Percentiles rank a stretch among this genome's conserved stretches.
Conservation (phyloP, 2,797 vertebrate genomes). For the Apodemus agrarius region DNA sequence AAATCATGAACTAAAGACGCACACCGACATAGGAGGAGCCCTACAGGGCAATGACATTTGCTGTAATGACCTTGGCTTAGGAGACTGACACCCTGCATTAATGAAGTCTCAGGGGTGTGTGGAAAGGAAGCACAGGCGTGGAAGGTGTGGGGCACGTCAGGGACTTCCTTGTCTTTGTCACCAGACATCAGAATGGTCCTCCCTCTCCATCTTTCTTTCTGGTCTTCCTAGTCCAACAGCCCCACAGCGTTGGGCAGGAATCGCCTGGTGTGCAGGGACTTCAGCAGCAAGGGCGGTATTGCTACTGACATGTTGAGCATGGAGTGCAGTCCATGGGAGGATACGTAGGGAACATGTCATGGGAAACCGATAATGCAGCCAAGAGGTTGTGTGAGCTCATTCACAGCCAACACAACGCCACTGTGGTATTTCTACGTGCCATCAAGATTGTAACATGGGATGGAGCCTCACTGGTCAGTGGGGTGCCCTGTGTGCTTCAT, state of each 20-base stretch:
- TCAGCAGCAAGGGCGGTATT: conserved; percentile 24
- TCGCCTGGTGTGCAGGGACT: conserved; percentile 65
- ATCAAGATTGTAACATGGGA: not conserved
- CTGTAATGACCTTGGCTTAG: conserved; percentile 79
- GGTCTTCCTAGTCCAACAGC: not conserved
- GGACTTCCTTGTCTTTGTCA: conserved; percentile 55
- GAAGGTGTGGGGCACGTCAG: conserved; percentile 74
- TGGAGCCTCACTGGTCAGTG: conserved; percentile 7
- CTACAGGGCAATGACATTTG: conserved; percentile 82
- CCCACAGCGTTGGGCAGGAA: conserved; percentile 40
- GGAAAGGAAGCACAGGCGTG: conserved; percentile 54
- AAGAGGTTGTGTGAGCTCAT: conserved; percentile 45
- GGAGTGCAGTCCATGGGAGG: conserved; percentile 46
- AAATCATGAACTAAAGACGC: conserved; percentile 78
- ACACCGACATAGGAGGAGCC: conserved; percentile 48
- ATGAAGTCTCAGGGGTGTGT: conserved; percentile 73
- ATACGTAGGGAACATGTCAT: conserved; percentile 52
- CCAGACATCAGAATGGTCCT: conserved; percentile 26
- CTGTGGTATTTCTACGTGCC: conserved; percentile 3
- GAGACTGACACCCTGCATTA: conserved; percentile 73
- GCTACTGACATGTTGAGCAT: not conserved
- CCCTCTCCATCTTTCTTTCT: not conserved
- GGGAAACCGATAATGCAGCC: conserved; percentile 64
- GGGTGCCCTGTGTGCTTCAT: conserved; percentile 63
- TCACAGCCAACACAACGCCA: conserved; percentile 33